phyloP scores from a whole-genome alignment of 2,888 invertebrate genomes.

The Electrophaes corylata region DNA sequence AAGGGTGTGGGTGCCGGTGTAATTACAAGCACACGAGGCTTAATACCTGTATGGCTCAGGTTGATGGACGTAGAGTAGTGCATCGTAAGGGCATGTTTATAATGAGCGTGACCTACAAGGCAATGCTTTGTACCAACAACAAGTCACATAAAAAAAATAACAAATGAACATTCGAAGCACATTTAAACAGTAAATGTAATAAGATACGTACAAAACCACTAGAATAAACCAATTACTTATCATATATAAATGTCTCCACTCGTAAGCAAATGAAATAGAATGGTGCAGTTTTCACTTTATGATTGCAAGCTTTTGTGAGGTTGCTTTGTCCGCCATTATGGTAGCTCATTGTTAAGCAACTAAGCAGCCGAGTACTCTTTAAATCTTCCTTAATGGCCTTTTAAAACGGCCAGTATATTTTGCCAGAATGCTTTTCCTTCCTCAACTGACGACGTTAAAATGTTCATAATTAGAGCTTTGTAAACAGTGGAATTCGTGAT shows the following conservation, averaged over 20 bases:
- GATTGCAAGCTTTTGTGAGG: conserved; percentile 52
- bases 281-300: conserved; percentile 46
- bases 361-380: conserved; percentile 70
- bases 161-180: too few relatives aligned
- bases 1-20: too few relatives aligned
- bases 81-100: too few relatives aligned
- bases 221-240: conserved; percentile 3
- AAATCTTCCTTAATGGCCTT: conserved; percentile 77
- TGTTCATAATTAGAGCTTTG: conserved; percentile 57
- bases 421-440: conserved; percentile 57
- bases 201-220: too few relatives aligned
- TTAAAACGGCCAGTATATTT: conserved; percentile 74
- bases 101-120: too few relatives aligned
- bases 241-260: conserved; percentile 22
- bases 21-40: too few relatives aligned
- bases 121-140: too few relatives aligned
- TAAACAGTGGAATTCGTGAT: conserved; percentile 45
- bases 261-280: conserved; percentile 16
- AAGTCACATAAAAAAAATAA: too few relatives aligned
- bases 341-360: conserved; percentile 69
- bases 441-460: conserved; percentile 57
- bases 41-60: too few relatives aligned
- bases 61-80: too few relatives aligned
- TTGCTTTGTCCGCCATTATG: conserved; percentile 66
- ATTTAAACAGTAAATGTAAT: too few relatives aligned